phyloP scores from a whole-genome alignment of 2,888 invertebrate species.

The Epicampocera succincta region DNA sequence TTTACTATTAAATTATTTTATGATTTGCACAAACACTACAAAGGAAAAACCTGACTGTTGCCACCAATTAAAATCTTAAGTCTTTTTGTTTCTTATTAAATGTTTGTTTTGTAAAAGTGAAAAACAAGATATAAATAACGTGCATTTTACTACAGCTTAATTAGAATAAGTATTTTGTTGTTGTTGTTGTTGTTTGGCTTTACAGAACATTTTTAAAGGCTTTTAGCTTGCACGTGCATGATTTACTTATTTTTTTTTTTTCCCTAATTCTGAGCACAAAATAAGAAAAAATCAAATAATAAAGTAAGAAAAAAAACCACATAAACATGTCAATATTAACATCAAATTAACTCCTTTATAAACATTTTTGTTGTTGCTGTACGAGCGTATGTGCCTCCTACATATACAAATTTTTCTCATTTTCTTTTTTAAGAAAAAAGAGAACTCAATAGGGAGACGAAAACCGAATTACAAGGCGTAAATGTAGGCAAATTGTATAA shows the following conservation, averaged over 20 bases:
- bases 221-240: constrained; percentile 27
- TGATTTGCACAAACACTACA: too few relatives aligned
- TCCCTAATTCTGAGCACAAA: constrained; percentile 8
- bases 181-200: constrained; percentile 30
- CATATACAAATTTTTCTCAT: too few relatives aligned
- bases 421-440: constrained; percentile 4
- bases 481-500: neutral
- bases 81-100: constrained; percentile 19
- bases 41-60: too few relatives aligned
- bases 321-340: constrained; percentile 44
- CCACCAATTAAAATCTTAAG: constrained; percentile 18
- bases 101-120: neutral
- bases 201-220: constrained; percentile 37
- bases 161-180: constrained; percentile 48
- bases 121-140: constrained; percentile 2
- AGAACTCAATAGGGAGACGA: constrained; percentile 2
- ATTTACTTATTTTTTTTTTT: constrained; percentile 23
- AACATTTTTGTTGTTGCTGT: constrained; percentile 18
- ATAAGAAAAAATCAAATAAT: neutral
- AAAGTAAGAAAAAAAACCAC: constrained; percentile 9
- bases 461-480: constrained; percentile 3
- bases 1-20: too few relatives aligned
- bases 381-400: too few relatives aligned
- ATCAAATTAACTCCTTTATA: constrained; percentile 39
- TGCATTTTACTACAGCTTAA: constrained; percentile 40